A percentile compares a stretch with the other conserved stretches of the same genome.
Conservation (phyloP, 92 coral and sea anemone species). For the Zoanthus gigantus region DNA sequence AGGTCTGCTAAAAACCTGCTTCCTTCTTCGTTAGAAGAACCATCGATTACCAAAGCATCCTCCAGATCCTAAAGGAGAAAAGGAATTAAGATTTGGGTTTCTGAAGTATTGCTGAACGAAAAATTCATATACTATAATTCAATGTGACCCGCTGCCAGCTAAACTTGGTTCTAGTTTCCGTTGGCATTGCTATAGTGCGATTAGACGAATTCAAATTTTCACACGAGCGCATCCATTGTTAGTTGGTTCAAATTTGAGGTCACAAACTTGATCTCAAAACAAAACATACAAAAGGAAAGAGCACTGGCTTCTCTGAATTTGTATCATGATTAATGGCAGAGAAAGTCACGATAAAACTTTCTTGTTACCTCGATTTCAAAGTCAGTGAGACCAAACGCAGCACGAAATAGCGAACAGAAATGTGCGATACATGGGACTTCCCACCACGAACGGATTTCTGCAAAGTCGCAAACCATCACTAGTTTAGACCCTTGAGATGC, state of each 20-base stretch:
- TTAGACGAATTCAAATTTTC: constrained; percentile 69
- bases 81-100: constrained; percentile 42
- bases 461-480: constrained; percentile 70
- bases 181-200: constrained; percentile 33
- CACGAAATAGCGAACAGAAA: constrained; percentile 98
- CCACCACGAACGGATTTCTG: constrained; percentile 99
- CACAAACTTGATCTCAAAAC: constrained; percentile 40
- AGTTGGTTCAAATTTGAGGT: constrained; percentile 18
- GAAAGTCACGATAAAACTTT: constrained; percentile 7
- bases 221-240: constrained; percentile 9
- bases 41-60: constrained; percentile 95
- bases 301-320: constrained; percentile 25
- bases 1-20: constrained; percentile 96
- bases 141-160: constrained; percentile 55
- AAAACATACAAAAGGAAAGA: constrained; percentile 16
- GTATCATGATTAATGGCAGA: constrained; percentile 8
- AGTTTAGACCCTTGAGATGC: constrained; percentile 69
- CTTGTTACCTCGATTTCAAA: constrained; percentile 97
- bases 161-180: constrained; percentile 28
- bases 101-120: not conserved
- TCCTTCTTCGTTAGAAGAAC: constrained; percentile 82
- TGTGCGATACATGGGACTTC: constrained; percentile 99
- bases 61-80: constrained; percentile 85
- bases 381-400: constrained; percentile 99
- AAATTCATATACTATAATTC: constrained; percentile 33